Evolutionary conservation across 2,888 invertebrate genomes (phyloP), one percentile per base, ranked within the genome.

Genomic region (Parascotia fuliginaria): DNA sequence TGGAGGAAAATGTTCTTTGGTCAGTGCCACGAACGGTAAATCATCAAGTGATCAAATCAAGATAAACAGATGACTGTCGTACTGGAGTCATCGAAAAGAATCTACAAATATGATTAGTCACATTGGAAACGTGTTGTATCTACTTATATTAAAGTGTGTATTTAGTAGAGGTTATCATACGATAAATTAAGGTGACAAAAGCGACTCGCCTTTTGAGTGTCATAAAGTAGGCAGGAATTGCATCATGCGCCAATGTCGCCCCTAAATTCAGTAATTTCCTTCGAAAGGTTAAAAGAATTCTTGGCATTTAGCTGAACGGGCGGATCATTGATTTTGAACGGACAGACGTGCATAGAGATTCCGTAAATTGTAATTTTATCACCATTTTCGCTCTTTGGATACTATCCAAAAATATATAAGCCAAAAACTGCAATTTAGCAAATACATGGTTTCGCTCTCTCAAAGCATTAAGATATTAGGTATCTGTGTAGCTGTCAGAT

Each of bases 331-430:
- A 49, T 55, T 48, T 40, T n/a, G 1, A 9, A 40, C 48, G 49
- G 38, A 4, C 9, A 15, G 16, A 29, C 50, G 52, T 45, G 33
- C 27, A 44, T 56, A 50, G 16, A 33, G 19, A 46, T 50, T 44
- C 38, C 41, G 48, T 42, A 14, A 52, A 52, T n/a, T 28, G 40
- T 54, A 39, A 49, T 13, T 51, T 53, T 42, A 40, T 37, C 56
- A 58, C 48, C 42, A 53, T 36, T 56, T 49, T 49, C 41, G 15
- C 41, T 41, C 43, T 40, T 55, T 70, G 63, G 66, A 59, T 41
- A 22, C 7, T 14, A 16, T 59, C 66, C 70, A 69, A 61, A 47
- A 36, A 48, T 55, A 32, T 45, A 42, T 42, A 44, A 51, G 54
- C 32, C 38, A 47, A 51, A 60, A 59, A 43, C 13, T 55, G 55